A percentile compares a stretch with the other conserved stretches of the same genome.
These are phyloP conservation scores for Amazona vittata DNA, from an alignment of 2,113 vertebrate genomes.

Conservation along the genomic window DNA sequence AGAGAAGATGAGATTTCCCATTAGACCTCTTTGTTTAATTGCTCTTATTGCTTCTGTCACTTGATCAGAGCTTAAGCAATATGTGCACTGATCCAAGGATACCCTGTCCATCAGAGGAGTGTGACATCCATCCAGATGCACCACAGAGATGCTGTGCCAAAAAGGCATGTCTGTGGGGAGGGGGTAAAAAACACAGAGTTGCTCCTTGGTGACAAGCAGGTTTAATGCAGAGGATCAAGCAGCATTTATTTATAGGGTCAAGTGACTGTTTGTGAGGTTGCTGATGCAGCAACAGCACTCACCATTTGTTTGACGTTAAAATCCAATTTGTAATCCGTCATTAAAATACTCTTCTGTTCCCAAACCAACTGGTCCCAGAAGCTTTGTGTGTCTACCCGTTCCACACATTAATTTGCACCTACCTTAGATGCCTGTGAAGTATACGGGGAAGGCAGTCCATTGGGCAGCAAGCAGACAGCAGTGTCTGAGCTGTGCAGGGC, in stretches of 20 bases:
- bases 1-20: slow-evolving; percentile 11
- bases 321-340: slow-evolving; percentile 19
- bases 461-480: neutral
- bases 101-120: neutral
- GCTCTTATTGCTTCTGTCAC: neutral
- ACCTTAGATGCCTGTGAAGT: neutral
- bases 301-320: slow-evolving; percentile 26
- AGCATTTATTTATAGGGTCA: neutral
- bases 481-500: neutral
- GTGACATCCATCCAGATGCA: neutral
- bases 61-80: neutral
- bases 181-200: neutral
- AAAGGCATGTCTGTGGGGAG: rapidly evolving
- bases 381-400: neutral
- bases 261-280: neutral
- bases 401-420: neutral
- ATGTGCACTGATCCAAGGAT: neutral
- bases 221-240: neutral
- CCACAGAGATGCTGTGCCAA: rapidly evolving
- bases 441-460: neutral
- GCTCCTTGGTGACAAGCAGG: neutral
- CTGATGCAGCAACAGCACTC: neutral
- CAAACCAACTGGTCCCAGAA: neutral
- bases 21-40: slow-evolving; percentile 18
- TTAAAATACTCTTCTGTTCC: neutral